phyloP scores from a whole-genome alignment of 64 coral and sea anemone genomes.

The Pocillopora verrucosa region DNA sequence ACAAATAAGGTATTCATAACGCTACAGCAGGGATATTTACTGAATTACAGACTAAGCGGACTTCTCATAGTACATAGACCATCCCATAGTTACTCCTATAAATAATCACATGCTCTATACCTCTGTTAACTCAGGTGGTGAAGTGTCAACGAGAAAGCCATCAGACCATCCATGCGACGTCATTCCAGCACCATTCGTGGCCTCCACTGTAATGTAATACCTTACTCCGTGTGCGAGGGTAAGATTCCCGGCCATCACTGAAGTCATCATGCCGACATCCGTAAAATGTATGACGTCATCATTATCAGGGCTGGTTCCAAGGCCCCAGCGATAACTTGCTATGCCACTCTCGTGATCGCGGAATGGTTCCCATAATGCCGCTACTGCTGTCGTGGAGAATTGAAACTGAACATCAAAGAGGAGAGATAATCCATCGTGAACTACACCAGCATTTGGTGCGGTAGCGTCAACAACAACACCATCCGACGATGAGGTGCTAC shows the following conservation, averaged over 20 bases:
- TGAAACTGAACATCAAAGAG: too few relatives aligned
- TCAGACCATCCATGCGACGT: conserved; percentile 51
- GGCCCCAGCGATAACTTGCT: conserved; percentile 59
- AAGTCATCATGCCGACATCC: neutral
- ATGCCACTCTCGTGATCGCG: conserved; percentile 76
- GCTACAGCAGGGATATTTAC: too few relatives aligned
- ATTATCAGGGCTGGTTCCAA: conserved; percentile 61
- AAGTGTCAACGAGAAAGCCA: conserved; percentile 77
- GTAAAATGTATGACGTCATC: conserved; percentile 61
- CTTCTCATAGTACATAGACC: neutral
- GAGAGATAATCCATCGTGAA: too few relatives aligned
- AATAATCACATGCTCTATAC: neutral
- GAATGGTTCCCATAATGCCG: neutral
- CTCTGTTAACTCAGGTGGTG: conserved; percentile 23
- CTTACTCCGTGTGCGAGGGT: conserved; percentile 16
- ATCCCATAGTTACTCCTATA: neutral
- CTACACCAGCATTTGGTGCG: conserved; percentile 39
- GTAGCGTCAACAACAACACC: conserved; percentile 76
- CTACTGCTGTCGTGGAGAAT: too few relatives aligned
- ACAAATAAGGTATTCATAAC: too few relatives aligned
- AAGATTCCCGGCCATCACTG: too few relatives aligned
- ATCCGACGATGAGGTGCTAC: conserved; percentile 53
- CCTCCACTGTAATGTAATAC: conserved; percentile 76
- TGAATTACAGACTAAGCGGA: too few relatives aligned
- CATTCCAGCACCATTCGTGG: conserved; percentile 67